Evolutionary conservation across 2,888 invertebrate species (phyloP), one percentile per base, ranked within the genome.

Genomic region (Diarsia brunnea): DNA sequence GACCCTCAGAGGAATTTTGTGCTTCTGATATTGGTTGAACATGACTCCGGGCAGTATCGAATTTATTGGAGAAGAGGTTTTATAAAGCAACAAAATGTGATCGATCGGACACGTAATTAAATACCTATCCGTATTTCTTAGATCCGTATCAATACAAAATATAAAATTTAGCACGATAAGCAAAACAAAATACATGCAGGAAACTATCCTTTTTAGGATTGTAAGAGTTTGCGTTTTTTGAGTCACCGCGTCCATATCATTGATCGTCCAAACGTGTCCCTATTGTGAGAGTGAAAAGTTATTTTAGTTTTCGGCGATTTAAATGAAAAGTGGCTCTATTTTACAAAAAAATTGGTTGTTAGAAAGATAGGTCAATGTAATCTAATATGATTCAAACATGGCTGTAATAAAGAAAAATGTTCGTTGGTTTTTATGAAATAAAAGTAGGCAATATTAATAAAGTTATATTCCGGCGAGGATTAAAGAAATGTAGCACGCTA

Each of bases 171-270:
- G 45, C 47, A 21, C 8, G 24, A n/a, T 53, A 24, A 63, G 73
- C 43, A 67, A 73, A 73, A 78, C 12, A 45, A 63, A 78, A 78
- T 66, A 7, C 73, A 65, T 58, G 51, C 49, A 64, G 70, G 43
- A 63, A 64, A 12, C 16, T 49, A 43, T 49, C 51, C 45, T 61
- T 71, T 76, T 38, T 77, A 51, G 21, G 19, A 24, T 51, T 58
- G 24, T 45, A 21, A 24, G 21, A 47, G 38, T 61, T n/a, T n/a
- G 66, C 66, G 73, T 24, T 66, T 73, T 66, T 61, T 31, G 47
- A 78, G 53, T 14, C 5, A 27, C 53, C 12, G 14, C 53, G 45
- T 47, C 14, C 27, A 16, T 31, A 11, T 14, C 24, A 45, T 65
- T 2, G 49, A 60, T 77, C 38, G 24, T 27, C 1, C 31, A n/a